Base-by-base conservation (phyloP, 2,797 vertebrate genomes). In the Etheostoma perlongum region DNA sequence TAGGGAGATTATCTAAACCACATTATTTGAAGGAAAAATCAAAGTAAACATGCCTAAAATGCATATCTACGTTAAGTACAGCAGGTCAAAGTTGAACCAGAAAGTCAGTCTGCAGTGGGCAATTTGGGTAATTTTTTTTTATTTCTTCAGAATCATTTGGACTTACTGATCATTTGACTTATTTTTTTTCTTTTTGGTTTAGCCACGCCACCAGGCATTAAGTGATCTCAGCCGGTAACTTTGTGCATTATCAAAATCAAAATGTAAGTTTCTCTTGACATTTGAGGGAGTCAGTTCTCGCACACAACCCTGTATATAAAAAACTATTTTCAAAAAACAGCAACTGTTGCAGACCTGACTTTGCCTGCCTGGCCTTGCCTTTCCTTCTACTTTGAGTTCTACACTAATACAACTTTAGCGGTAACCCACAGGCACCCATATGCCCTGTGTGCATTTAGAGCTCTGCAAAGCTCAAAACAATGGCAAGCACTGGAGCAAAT, bases 401-500 rank as follows among this genome's bases (percentile, higher is more conserved):
- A 46, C 33, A 27, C n/a, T 44, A 59, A 71, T 54, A 36, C 74
- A 78, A 72, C 11, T 62, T 19, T 0, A 25, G 46, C 36, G 2
- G 16, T 30, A 47, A 54, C 60, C 51, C 15, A 4, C 36, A 30
- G 63, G 40, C 54, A 16, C n/a, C 19, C 33, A 3, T 65, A 54
- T 13, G 73, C 27, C 15, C 18, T 3, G 1, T 21, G 60, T 27
- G 0, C 48, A 47, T 81, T 44, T 55, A 68, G 81, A 85, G 19
- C 58, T 36, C 33, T 57, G 53, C 67, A 69, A 36, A 65, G 68
- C 30, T 40, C 60, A 63, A 62, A 75, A 83, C 75, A 80, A 62
- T 54, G 47, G 36, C n/a, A 18, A 48, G 64, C 72, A n/a, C 61
- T 2, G 42, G 23, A 67, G 67, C 62, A 71, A 88, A 86, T 78